phyloP scores from a whole-genome alignment of 1,140 invertebrate genomes.

The Zaprionus africanus region DNA sequence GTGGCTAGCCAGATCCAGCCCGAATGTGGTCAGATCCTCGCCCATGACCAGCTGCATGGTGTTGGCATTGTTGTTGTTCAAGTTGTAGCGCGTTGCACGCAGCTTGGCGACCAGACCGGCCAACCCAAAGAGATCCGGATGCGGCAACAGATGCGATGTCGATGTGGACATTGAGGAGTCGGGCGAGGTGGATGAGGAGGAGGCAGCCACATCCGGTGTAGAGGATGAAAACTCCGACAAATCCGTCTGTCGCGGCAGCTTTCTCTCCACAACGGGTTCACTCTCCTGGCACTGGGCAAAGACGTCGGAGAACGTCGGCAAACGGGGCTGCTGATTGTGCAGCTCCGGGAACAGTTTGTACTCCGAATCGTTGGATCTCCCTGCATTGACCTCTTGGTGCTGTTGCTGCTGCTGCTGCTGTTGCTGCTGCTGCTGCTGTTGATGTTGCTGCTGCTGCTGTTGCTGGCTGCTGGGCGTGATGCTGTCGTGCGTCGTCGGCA shows the following conservation, averaged over 20 bases:
- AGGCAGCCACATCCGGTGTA: background rate
- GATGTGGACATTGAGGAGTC: background rate
- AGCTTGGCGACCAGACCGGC: conserved; percentile 38
- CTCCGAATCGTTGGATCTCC: conserved; percentile 34
- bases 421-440: background rate
- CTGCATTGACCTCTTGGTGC: background rate
- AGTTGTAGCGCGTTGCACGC: conserved; percentile 6
- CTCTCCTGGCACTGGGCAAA: conserved; percentile 55
- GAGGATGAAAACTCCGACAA: background rate
- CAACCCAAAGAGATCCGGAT: conserved; percentile 50
- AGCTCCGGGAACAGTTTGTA: conserved; percentile 65
- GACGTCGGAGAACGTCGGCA: conserved; percentile 63
- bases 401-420: background rate
- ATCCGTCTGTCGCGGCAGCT: background rate
- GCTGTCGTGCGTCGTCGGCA: background rate
- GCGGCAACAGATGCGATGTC: conserved; percentile 23
- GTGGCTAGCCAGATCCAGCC: conserved; percentile 58
- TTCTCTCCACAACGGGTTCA: background rate
- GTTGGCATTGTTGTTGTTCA: conserved; percentile 1
- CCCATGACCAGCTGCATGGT: conserved; percentile 51
- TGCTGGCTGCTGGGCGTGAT: background rate
- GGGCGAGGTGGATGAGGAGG: background rate
- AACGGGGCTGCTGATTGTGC: conserved; percentile 34
- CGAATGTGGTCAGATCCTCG: conserved; percentile 62
- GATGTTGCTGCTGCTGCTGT: background rate